Conservation (phyloP, 2,888 invertebrate species). For the Agonum fuliginosum region DNA sequence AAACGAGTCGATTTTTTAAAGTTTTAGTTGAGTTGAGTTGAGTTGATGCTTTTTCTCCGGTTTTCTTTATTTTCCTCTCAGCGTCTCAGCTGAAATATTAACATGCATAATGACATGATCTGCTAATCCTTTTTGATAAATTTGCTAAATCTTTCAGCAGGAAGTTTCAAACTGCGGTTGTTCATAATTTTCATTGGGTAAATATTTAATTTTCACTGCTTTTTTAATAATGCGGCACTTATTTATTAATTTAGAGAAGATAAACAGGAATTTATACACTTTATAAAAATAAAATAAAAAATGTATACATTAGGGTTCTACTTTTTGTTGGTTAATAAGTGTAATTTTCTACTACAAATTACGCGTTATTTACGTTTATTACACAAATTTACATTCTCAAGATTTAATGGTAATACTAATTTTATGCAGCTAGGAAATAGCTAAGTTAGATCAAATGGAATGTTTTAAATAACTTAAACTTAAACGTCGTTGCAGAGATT, state of each 20-base stretch:
- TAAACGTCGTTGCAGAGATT: neutral
- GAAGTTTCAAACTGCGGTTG: neutral
- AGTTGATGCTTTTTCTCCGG: neutral
- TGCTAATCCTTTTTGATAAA: slow-evolving; percentile 4
- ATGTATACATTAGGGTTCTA: neutral
- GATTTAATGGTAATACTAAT: slow-evolving; percentile 40
- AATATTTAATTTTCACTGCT: neutral
- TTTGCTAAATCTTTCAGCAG: neutral
- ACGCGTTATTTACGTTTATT: slow-evolving; percentile 36
- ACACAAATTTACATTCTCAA: slow-evolving; percentile 27
- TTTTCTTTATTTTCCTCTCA: neutral
- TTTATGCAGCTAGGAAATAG: slow-evolving; percentile 31
- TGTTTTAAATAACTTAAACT: slow-evolving; percentile 20
- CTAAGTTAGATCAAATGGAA: slow-evolving; percentile 40
- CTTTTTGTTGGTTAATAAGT: slow-evolving; percentile 19
- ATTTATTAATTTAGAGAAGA: slow-evolving; percentile 15
- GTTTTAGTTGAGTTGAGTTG: slow-evolving; percentile 3
- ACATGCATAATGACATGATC: slow-evolving; percentile 24
- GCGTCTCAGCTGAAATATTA: slow-evolving; percentile 4
- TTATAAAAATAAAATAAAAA: neutral
- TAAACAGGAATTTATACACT: neutral
- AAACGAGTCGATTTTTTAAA: slow-evolving; percentile 17
- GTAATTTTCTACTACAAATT: slow-evolving; percentile 33
- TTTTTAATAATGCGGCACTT: slow-evolving; percentile 1
- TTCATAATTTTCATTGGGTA: slow-evolving; percentile 1